These are phyloP conservation scores for Ochotona princeps DNA, from an alignment of 2,113 vertebrate species.

Conservation along the genomic window DNA sequence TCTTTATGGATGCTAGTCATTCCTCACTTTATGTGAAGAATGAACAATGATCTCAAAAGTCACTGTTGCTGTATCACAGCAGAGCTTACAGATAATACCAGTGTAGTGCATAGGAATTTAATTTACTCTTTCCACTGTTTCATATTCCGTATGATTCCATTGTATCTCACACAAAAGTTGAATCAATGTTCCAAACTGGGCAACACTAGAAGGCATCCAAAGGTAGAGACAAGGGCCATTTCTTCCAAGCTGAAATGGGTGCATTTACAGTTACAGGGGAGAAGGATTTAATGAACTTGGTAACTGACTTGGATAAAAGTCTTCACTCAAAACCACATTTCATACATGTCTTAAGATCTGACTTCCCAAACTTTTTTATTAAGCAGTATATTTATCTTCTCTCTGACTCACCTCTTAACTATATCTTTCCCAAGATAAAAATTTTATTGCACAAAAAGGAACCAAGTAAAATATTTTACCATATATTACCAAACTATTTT, in stretches of 20 bases:
- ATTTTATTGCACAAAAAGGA: background rate
- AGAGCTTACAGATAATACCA: background rate
- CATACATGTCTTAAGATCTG: background rate
- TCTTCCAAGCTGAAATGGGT: background rate
- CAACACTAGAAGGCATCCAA: background rate
- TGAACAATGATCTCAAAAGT: background rate
- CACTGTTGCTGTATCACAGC: background rate
- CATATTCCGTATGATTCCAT: background rate
- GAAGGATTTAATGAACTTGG: constrained; percentile 6
- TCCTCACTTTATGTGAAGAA: background rate
- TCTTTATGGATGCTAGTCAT: background rate
- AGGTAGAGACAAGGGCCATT: background rate
- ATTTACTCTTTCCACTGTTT: background rate
- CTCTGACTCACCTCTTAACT: background rate
- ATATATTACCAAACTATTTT: background rate
- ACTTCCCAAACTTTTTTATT: background rate
- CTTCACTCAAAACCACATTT: background rate
- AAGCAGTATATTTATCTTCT: background rate
- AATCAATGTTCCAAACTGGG: background rate
- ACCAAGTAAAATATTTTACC: background rate
- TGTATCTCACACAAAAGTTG: background rate
- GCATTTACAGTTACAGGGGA: background rate
- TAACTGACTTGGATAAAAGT: constrained; percentile 11
- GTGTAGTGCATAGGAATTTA: background rate
- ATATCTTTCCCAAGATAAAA: background rate